Evolutionary conservation across 2,113 vertebrate species (phyloP).

Genomic region (Hemibagrus wyckioides): DNA sequence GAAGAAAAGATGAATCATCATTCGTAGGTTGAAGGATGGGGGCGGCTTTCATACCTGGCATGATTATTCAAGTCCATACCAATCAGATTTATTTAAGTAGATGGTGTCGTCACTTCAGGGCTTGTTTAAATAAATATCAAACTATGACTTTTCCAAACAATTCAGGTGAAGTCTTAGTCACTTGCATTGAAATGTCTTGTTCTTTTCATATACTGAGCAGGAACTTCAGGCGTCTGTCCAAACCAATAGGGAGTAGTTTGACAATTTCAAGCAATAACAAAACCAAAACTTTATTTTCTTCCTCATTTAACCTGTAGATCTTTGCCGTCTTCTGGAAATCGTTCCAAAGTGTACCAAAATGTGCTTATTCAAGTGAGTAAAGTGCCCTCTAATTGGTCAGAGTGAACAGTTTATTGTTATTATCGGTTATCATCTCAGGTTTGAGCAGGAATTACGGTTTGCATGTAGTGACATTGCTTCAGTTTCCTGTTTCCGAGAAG

Average conservation of each 20-base stretch:
- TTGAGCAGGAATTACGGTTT: too few relatives aligned
- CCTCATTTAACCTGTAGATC: neutral
- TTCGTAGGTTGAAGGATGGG: too few relatives aligned
- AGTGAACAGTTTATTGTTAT: too few relatives aligned
- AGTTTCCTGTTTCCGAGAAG: too few relatives aligned
- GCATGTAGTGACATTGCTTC: too few relatives aligned
- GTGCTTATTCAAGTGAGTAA: too few relatives aligned
- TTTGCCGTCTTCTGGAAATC: too few relatives aligned
- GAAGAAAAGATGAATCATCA: neutral
- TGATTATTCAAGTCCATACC: neutral
- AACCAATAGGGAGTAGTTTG: neutral
- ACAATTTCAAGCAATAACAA: too few relatives aligned
- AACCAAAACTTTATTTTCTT: neutral
- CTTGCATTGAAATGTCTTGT: neutral
- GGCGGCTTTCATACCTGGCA: neutral
- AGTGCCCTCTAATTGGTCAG: too few relatives aligned
- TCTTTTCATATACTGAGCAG: neutral
- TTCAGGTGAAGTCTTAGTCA: neutral
- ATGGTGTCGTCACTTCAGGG: neutral
- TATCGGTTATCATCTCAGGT: too few relatives aligned
- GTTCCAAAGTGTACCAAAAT: too few relatives aligned
- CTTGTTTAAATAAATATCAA: neutral
- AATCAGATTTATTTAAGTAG: neutral
- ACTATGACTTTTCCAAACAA: neutral
- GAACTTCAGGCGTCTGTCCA: neutral